These are phyloP conservation scores for Noctua janthina DNA, from an alignment of 2,888 invertebrate genomes.

Conservation along the genomic window DNA sequence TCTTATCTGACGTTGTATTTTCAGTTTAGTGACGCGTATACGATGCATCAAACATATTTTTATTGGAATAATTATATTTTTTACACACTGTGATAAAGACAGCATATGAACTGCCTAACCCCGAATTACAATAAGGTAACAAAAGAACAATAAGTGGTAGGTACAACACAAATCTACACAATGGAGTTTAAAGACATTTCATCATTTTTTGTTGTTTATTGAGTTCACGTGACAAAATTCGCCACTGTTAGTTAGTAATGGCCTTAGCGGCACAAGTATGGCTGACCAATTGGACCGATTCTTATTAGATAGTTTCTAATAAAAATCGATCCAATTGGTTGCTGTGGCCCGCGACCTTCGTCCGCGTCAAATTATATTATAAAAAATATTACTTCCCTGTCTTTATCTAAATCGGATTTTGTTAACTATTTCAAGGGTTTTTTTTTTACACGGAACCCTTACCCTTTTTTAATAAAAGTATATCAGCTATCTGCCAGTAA, in stretches of 20 bases:
- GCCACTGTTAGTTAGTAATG: too few species aligned
- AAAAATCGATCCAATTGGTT: too few species aligned
- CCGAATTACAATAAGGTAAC: neutral
- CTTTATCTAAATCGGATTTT: too few species aligned
- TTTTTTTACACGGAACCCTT: too few species aligned
- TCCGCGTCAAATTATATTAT: too few species aligned
- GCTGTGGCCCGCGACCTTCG: too few species aligned
- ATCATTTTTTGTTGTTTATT: neutral
- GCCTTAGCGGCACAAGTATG: neutral
- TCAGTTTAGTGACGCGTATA: neutral
- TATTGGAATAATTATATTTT: neutral
- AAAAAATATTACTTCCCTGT: too few species aligned
- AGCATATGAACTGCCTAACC: neutral
- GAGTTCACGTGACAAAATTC: slow-evolving; percentile 11
- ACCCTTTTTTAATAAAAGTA: too few species aligned
- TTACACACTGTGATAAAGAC: neutral
- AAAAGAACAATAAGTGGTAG: slow-evolving; percentile 34
- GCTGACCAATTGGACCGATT: neutral
- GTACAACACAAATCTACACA: slow-evolving; percentile 11
- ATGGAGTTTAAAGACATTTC: slow-evolving; percentile 2
- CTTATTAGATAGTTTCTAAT: too few species aligned
- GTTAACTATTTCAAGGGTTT: too few species aligned
- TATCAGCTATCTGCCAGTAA: too few species aligned
- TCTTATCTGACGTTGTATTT: neutral
- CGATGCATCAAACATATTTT: neutral